phyloP scores from a whole-genome alignment of 2,113 vertebrate genomes.

The Chionomys nivalis region DNA sequence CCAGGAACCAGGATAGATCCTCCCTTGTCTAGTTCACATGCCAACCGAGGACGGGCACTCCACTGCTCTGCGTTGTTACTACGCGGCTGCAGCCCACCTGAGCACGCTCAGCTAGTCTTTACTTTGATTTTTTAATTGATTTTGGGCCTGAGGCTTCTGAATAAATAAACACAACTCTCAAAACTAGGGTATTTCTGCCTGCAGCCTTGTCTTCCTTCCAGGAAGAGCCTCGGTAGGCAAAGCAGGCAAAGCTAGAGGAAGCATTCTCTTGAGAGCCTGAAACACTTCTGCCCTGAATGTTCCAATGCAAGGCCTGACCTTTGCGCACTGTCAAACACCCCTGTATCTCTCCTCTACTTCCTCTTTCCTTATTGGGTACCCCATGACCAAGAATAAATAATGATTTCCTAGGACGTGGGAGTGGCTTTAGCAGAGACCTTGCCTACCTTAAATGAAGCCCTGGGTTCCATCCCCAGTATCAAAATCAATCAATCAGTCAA shows the following conservation, averaged over 20 bases:
- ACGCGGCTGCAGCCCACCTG: fast-evolving
- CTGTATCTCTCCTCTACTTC: background rate
- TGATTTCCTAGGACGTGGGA: background rate
- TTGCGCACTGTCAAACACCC: background rate
- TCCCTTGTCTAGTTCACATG: background rate
- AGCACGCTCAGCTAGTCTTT: background rate
- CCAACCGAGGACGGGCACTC: background rate
- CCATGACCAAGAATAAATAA: background rate
- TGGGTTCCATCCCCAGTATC: background rate
- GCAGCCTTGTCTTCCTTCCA: background rate
- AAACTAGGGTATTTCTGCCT: background rate
- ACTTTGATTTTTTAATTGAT: background rate
- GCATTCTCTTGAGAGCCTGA: background rate
- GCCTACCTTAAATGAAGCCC: background rate
- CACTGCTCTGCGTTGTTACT: background rate
- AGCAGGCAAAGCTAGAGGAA: background rate
- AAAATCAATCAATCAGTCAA: background rate
- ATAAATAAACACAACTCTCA: background rate
- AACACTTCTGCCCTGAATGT: background rate
- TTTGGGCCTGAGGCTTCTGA: background rate
- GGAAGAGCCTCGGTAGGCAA: background rate
- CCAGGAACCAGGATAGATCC: background rate
- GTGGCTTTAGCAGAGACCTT: background rate
- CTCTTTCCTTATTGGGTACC: background rate
- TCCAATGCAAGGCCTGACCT: background rate